Conservation (phyloP, 2,113 vertebrate species). For the Centropristis striata region DNA sequence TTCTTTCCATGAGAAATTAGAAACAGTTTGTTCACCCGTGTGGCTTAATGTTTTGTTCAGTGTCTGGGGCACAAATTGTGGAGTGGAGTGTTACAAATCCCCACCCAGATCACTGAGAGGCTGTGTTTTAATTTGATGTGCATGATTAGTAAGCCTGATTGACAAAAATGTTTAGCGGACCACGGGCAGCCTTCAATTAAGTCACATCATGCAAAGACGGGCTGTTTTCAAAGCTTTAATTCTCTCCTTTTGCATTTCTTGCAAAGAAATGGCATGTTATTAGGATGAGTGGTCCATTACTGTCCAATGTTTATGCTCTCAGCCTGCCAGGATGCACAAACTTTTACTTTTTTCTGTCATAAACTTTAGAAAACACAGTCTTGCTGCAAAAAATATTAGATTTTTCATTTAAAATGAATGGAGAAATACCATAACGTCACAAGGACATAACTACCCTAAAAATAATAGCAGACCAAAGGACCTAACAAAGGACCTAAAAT, state of each 20-base stretch:
- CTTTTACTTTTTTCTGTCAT: no score
- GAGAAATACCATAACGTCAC: no score
- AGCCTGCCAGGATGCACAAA: no score
- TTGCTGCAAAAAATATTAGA: no score
- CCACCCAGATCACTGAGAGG: conserved; percentile 48
- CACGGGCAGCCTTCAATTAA: conserved; percentile 44
- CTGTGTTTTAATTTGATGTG: conserved; percentile 71
- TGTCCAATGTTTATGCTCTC: no score
- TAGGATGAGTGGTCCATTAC: not conserved
- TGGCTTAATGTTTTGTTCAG: conserved; percentile 46
- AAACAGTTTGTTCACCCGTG: conserved; percentile 27
- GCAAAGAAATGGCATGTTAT: conserved; percentile 7
- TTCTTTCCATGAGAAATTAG: conserved; percentile 42
- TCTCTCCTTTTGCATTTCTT: conserved; percentile 2
- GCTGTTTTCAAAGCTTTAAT: conserved; percentile 35
- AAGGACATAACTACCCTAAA: no score
- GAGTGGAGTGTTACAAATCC: conserved; percentile 55
- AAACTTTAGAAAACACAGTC: no score
- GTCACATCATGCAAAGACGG: conserved; percentile 26
- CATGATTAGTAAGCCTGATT: conserved; percentile 69
- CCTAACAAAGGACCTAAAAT: no score
- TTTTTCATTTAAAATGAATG: no score
- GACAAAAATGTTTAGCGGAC: conserved; percentile 58
- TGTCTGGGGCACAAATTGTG: conserved; percentile 42
- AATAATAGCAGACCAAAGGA: no score